phyloP scores from a whole-genome alignment of 2,797 vertebrate genomes.

The Typhlichthys subterraneus region DNA sequence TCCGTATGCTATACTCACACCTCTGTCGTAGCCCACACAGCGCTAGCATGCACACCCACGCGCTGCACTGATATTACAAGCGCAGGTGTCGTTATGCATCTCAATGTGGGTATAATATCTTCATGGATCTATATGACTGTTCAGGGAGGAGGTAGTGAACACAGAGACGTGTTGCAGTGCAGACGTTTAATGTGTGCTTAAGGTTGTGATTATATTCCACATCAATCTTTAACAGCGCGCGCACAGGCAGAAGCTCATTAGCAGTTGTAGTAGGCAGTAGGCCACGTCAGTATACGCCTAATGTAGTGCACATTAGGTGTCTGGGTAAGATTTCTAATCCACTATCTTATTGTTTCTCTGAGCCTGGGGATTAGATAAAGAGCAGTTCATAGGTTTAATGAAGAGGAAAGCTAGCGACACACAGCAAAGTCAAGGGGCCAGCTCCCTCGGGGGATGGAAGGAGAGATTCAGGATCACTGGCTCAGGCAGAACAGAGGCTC shows the following conservation, averaged over 20 bases:
- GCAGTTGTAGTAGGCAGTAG: too few relatives aligned
- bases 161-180: slow-evolving; percentile 19
- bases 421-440: not conserved
- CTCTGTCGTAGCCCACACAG: slow-evolving; percentile 57
- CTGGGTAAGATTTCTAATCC: too few relatives aligned
- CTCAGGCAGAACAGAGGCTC: slow-evolving; percentile 53
- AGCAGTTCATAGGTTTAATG: not conserved
- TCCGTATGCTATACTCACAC: slow-evolving; percentile 61
- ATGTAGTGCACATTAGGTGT: too few relatives aligned
- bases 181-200: slow-evolving; percentile 9
- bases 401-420: not conserved
- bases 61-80: slow-evolving; percentile 48
- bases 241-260: not conserved
- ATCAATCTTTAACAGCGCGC: not conserved
- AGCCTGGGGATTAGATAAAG: not conserved
- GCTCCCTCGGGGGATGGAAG: slow-evolving; percentile 33
- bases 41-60: slow-evolving; percentile 73
- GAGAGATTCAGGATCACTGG: slow-evolving; percentile 56
- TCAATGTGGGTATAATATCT: slow-evolving; percentile 70
- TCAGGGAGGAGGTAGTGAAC: slow-evolving; percentile 30
- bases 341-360: too few relatives aligned
- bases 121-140: slow-evolving; percentile 52
- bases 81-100: slow-evolving; percentile 53
- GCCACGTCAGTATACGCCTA: too few relatives aligned
- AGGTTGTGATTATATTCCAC: slow-evolving; percentile 10